phyloP scores from a whole-genome alignment of 1,140 invertebrate genomes.

The Lepidotrigona ventralis region DNA sequence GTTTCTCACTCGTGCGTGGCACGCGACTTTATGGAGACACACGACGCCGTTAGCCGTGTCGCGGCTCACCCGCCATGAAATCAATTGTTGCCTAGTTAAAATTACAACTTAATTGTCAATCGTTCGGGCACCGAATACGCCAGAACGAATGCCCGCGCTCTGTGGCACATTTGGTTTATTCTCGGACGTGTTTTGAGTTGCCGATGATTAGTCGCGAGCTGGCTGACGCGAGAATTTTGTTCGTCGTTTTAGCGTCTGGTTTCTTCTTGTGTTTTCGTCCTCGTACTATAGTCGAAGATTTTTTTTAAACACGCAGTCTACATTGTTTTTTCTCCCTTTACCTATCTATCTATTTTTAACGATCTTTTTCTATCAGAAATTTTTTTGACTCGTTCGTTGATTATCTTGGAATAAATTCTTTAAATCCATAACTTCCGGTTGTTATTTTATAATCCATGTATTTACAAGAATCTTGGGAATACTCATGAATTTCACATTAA shows the following conservation, averaged over 20 bases:
- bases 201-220: background rate
- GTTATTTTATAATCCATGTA: too few species aligned
- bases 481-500: too few species aligned
- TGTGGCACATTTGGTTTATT: background rate
- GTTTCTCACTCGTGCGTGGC: constrained; percentile 47
- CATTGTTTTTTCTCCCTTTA: too few species aligned
- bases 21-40: constrained; percentile 66
- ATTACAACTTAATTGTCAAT: constrained; percentile 15
- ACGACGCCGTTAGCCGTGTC: constrained; percentile 57
- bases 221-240: background rate
- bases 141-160: background rate
- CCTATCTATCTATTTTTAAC: too few species aligned
- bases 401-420: too few species aligned
- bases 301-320: too few species aligned
- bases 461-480: too few species aligned
- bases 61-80: background rate
- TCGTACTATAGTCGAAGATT: background rate
- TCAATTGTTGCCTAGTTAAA: constrained; percentile 17
- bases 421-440: too few species aligned
- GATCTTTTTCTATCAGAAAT: too few species aligned
- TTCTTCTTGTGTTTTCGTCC: background rate
- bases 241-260: background rate
- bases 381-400: too few species aligned
- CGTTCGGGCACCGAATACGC: background rate
- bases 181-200: background rate